Evolutionary conservation across 2,113 vertebrate genomes (phyloP).

Genomic region (Puffinus mauretanicus): DNA sequence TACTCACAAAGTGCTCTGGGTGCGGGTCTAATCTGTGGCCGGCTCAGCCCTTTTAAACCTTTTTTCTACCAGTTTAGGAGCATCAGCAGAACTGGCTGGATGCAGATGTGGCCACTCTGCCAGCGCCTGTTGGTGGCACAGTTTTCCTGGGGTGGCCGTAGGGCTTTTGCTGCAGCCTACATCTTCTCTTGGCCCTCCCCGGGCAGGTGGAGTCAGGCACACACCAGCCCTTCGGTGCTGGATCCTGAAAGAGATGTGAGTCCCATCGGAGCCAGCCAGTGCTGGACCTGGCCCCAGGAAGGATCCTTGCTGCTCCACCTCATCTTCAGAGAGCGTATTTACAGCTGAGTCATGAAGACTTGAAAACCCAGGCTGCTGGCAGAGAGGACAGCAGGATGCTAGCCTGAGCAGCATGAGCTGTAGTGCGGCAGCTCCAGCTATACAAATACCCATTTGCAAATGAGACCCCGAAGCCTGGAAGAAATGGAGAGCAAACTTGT

Average conservation of each 20-base stretch:
- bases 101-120: not conserved
- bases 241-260: not conserved
- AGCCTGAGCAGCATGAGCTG: not conserved
- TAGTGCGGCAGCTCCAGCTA: not conserved
- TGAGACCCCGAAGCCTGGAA: not conserved
- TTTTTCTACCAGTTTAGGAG: not conserved
- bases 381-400: not conserved
- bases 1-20: not conserved
- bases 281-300: accelerated
- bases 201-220: not conserved
- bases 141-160: not conserved
- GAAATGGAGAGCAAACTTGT: not conserved
- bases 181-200: not conserved
- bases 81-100: not conserved
- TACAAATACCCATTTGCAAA: not conserved
- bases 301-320: not conserved
- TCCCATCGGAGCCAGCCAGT: not conserved
- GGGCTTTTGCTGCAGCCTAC: not conserved
- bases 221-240: not conserved
- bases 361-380: not conserved
- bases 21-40: not conserved
- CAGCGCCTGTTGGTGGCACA: not conserved
- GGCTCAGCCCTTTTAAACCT: not conserved
- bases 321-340: not conserved
- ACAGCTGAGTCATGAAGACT: not conserved